Evolutionary conservation across 2,113 vertebrate species (phyloP), one percentile per base, ranked within the genome.

Genomic region (Hemiprocne comata): DNA sequence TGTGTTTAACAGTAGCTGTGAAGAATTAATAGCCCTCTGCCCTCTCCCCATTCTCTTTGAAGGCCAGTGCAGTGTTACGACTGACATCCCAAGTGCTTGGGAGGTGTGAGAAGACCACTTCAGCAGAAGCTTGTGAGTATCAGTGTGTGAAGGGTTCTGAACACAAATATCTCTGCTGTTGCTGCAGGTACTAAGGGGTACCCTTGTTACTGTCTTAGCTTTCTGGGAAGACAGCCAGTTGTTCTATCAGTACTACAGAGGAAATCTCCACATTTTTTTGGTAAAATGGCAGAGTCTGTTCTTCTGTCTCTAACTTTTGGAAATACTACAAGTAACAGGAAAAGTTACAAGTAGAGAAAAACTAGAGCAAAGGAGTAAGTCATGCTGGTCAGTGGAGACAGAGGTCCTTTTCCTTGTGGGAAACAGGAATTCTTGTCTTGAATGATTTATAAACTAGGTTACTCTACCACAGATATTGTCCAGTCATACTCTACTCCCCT

Each of bases 1-100:
- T n/a, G 21, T 28, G 15, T 67, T 72, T 33, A 38, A n/a, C 3
- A 21, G 53, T 13, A 34, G 9, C 82, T 62, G 17, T 46, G 61
- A 74, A 44, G 20, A 36, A 24, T 44, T 54, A 54, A 36, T 11
- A 14, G 2, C 4, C 10, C 10, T 42, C 34, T 51, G 34, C 34
- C 23, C 23, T 50, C 34, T 29, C 15, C 87, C 19, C 36, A 10
- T 46, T 61, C 25, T 48, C 53, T 54, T 34, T n/a, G 42, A 58
- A 72, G 36, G n/a, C 50, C 53, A 29, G 17, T 44, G 12, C 17
- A 67, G 33, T 42, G 46, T 54, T 73, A 0, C 40, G 24, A 34
- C 55, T 60, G 33, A 70, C 7, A 10, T 28, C 15, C 21, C 15
- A 9, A 7, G 8, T 17, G 6, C 0, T 65, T 26, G 17, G 19